These are phyloP conservation scores for Thysanoteuthis rhombus DNA, from an alignment of 2,888 invertebrate species.

Conservation along the genomic window DNA sequence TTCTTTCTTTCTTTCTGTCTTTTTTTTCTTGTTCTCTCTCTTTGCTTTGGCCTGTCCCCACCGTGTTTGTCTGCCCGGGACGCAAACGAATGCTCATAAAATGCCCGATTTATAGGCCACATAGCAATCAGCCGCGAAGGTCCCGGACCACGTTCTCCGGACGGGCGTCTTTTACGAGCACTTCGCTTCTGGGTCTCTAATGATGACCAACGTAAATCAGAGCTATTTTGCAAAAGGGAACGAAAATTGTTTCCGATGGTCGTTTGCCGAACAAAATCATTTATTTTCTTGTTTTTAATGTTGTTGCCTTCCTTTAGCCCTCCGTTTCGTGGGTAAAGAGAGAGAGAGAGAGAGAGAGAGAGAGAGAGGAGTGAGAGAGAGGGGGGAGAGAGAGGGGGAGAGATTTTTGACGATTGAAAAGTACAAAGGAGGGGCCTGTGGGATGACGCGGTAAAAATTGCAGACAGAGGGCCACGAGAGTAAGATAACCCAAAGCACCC, in stretches of 20 bases:
- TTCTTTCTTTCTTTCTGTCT: neutral
- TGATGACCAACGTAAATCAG: neutral
- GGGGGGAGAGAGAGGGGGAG: neutral
- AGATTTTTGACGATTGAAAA: neutral
- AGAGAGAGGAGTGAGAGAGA: too few species aligned
- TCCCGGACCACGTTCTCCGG: neutral
- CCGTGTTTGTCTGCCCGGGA: neutral
- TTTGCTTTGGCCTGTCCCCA: neutral
- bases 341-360: neutral
- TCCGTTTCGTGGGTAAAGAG: neutral
- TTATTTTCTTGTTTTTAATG: neutral
- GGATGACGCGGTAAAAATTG: too few species aligned
- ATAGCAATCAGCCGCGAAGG: neutral
- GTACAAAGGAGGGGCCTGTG: too few species aligned
- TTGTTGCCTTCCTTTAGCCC: too few species aligned
- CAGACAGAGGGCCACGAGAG: too few species aligned
- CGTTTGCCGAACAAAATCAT: neutral
- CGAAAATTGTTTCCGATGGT: neutral
- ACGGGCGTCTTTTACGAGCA: conserved; percentile 12
- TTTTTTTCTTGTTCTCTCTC: neutral
- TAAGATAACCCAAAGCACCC: too few species aligned
- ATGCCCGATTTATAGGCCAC: neutral
- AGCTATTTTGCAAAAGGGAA: neutral
- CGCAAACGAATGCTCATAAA: neutral
- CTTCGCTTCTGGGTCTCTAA: neutral